A percentile compares a stretch with the other conserved stretches of the same genome.
Conservation (phyloP, 1,140 invertebrate genomes). For the Colletes gigas region DNA sequence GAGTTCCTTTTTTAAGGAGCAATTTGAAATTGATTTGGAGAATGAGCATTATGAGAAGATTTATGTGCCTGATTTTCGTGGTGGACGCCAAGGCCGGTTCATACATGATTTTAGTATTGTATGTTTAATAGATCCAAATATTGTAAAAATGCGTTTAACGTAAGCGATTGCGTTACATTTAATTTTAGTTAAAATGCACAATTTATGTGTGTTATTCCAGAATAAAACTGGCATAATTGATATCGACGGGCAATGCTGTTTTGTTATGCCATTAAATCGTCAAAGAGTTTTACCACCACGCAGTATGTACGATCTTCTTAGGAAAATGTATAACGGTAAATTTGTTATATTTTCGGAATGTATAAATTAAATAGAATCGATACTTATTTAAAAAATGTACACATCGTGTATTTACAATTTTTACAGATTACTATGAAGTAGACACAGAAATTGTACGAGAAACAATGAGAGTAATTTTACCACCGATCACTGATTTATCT, state of each 20-base stretch:
- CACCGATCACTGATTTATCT: conserved; percentile 86
- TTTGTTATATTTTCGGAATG: not conserved
- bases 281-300: conserved; percentile 88
- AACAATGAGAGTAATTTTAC: conserved; percentile 89
- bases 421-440: conserved; percentile 90
- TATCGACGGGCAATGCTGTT: conserved; percentile 88
- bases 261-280: conserved; percentile 93
- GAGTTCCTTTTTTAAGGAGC: conserved; percentile 85
- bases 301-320: conserved; percentile 89
- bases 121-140: conserved; percentile 62
- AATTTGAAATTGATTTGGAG: conserved; percentile 88
- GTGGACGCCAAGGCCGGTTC: conserved; percentile 89
- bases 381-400: not conserved
- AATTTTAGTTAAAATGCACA: conserved; percentile 35
- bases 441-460: conserved; percentile 89
- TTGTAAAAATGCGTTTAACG: not conserved
- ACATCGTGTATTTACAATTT: not conserved
- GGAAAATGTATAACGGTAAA: conserved; percentile 88
- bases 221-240: conserved; percentile 94
- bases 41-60: conserved; percentile 88
- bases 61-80: conserved; percentile 89
- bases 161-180: not conserved
- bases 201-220: conserved; percentile 65
- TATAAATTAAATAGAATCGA: not conserved
- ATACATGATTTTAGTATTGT: conserved; percentile 94